Base-by-base conservation (phyloP, 2,113 vertebrate genomes). In the Lanius ludovicianus region DNA sequence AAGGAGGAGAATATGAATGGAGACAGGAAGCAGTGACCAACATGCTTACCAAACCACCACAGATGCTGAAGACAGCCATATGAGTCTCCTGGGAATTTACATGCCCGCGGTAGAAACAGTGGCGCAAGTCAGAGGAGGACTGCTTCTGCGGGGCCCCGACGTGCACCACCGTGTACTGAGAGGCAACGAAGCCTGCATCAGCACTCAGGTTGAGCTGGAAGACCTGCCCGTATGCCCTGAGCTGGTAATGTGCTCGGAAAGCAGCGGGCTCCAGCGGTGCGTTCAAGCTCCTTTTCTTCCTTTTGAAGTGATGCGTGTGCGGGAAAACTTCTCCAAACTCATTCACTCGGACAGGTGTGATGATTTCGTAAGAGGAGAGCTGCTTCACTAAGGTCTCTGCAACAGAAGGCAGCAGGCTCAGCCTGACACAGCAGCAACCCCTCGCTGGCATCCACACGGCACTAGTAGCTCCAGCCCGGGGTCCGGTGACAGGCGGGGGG, bases 31-130 rank as follows among this genome's bases (percentile, higher is more conserved):
- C 30, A 73, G 53, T 27, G 84, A 78, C 42, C 37, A 47, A 74
- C 41, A 70, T 23, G 98, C 99, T 99, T 98, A 99, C 99, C 96
- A 99, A 98, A 89, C 99, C 99, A 59, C 99, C 98, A 64, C 99
- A 99, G 81, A 99, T 96, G 94, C 99, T 99, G 98, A 99, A 98
- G 92, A 99, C 98, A 0, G 99, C 99, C 7, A 97, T 93, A 94
- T 98, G 97, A 9, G 95, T 95, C 80, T 96, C 96, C 74, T 87
- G 96, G 10, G 98, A 97, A 56, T 99, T 99, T 95, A 99, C 99
- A 83, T 98, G 99, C 92, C 99, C 99, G 17, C 98, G 98, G 96
- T 99, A 99, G 96, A 99, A 99, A 85, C 99, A 99, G 98, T 99
- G 99, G 41, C 98, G 98, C 95, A 99, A 89, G 49, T 99, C 98